phyloP scores from a whole-genome alignment of 2,113 vertebrate genomes.

The Mobula birostris region DNA sequence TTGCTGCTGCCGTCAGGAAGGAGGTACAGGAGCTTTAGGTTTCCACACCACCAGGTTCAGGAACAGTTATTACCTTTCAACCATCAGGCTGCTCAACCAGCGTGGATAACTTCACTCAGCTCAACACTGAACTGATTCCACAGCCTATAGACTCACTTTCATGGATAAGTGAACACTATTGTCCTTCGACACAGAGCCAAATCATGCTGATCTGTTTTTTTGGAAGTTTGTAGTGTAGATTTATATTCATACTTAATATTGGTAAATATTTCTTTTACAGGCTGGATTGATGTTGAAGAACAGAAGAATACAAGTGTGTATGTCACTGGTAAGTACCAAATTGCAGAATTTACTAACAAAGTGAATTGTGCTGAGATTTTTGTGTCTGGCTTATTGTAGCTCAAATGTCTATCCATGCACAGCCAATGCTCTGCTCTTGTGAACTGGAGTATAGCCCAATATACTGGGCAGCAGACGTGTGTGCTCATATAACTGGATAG shows the following conservation, averaged over 20 bases:
- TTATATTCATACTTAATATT: neutral
- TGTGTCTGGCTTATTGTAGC: neutral
- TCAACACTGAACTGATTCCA: too few species aligned
- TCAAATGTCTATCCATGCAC: neutral
- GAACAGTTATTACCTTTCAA: too few species aligned
- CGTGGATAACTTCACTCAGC: too few species aligned
- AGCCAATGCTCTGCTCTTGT: neutral
- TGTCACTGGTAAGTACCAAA: conserved; percentile 72
- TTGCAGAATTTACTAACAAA: too few species aligned
- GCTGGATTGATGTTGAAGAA: conserved; percentile 90
- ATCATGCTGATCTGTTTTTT: neutral
- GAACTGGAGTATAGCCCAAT: neutral
- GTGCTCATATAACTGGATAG: neutral
- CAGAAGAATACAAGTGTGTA: conserved; percentile 92
- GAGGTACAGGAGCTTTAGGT: too few species aligned
- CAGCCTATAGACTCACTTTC: too few species aligned
- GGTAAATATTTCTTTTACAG: conserved; percentile 53
- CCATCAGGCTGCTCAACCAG: too few species aligned
- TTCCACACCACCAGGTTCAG: too few species aligned
- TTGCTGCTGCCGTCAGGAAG: too few species aligned
- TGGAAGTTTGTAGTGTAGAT: neutral
- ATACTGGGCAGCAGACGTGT: neutral
- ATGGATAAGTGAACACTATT: neutral
- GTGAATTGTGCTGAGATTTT: neutral
- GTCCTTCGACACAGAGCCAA: too few species aligned